phyloP scores from a whole-genome alignment of 2,888 invertebrate genomes.

The Tholera decimalis region DNA sequence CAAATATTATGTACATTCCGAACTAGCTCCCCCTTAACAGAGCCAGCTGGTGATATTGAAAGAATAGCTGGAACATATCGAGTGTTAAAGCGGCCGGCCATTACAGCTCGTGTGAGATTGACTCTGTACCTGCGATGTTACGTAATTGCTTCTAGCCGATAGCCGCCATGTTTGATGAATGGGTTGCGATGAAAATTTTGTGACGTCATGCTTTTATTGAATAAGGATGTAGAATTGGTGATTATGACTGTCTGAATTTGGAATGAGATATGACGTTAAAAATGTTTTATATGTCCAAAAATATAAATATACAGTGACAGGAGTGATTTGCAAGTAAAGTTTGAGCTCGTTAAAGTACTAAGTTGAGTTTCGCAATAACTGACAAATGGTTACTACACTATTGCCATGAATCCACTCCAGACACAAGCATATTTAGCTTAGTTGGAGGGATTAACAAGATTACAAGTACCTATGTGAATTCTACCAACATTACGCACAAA shows the following conservation, averaged over 20 bases:
- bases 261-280: background rate
- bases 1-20: background rate
- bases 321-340: no score
- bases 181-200: slow-evolving; percentile 5
- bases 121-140: slow-evolving; percentile 63
- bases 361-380: no score
- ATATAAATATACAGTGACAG: no score
- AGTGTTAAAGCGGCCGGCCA: slow-evolving; percentile 74
- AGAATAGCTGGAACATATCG: slow-evolving; percentile 75
- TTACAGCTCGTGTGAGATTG: slow-evolving; percentile 67
- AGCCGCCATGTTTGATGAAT: slow-evolving; percentile 46
- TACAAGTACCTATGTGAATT: no score
- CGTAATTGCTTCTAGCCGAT: slow-evolving; percentile 49
- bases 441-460: no score
- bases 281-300: background rate
- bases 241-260: background rate
- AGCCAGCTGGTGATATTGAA: slow-evolving; percentile 76
- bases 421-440: no score
- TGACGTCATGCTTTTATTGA: slow-evolving; percentile 31
- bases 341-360: no score
- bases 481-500: no score
- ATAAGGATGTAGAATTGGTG: background rate
- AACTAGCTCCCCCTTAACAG: slow-evolving; percentile 68
- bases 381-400: no score
- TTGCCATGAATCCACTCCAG: no score